phyloP scores from a whole-genome alignment of 2,113 vertebrate genomes.

The Sorex araneus region DNA sequence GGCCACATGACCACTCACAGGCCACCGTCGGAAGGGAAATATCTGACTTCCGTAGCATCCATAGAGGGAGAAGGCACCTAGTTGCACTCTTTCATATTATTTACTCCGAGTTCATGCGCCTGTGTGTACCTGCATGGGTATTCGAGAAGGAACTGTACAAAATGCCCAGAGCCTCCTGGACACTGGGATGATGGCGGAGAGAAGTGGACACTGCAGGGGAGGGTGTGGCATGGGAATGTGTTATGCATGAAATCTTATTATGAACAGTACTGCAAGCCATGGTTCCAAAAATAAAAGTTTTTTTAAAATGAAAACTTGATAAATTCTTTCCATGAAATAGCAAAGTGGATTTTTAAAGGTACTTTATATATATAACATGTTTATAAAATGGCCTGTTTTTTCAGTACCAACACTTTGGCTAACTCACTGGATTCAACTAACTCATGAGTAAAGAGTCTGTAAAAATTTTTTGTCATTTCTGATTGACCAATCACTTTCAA shows the following conservation, averaged over 20 bases:
- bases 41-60: neutral
- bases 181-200: no score
- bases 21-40: neutral
- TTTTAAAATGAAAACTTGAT: neutral
- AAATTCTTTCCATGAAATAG: neutral
- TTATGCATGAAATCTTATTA: no score
- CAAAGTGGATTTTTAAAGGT: conserved; percentile 23
- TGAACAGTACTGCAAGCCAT: no score
- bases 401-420: neutral
- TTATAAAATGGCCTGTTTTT: neutral
- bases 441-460: neutral
- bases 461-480: neutral
- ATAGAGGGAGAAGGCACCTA: neutral
- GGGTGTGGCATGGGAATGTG: no score
- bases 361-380: neutral
- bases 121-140: no score
- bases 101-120: no score
- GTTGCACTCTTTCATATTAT: no score
- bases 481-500: neutral
- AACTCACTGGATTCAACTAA: neutral
- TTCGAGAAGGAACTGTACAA: no score
- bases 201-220: no score
- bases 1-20: neutral
- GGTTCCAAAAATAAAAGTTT: no score
- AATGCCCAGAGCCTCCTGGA: no score